A percentile compares a stretch with the other conserved stretches of the same genome.
phyloP scores from a whole-genome alignment of 2,888 invertebrate genomes.

The Drosophila testacea region DNA sequence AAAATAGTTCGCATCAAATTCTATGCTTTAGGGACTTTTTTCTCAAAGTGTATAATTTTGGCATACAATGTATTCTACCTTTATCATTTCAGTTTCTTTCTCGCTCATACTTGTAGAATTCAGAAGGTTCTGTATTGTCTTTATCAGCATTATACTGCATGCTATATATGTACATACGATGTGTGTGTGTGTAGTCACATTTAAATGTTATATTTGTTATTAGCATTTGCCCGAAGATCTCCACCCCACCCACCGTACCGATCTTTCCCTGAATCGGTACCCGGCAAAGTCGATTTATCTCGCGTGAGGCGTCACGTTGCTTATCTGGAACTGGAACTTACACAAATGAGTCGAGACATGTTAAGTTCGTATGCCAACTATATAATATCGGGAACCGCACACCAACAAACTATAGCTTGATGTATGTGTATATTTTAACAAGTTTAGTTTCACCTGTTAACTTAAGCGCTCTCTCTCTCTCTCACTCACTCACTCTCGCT shows the following conservation, averaged over 20 bases:
- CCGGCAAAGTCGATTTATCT: conserved; percentile 55
- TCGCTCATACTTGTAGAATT: conserved; percentile 6
- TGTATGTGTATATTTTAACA: conserved; percentile 19
- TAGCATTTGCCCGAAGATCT: conserved; percentile 17
- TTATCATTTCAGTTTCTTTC: background rate
- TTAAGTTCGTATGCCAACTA: conserved; percentile 23
- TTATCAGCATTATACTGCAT: conserved; percentile 35
- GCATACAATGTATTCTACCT: background rate
- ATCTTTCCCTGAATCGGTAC: background rate
- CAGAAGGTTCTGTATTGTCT: background rate
- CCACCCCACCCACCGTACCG: background rate
- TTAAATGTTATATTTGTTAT: conserved; percentile 49
- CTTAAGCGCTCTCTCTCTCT: conserved; percentile 7
- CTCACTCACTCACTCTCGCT: too few relatives aligned
- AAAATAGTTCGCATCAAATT: background rate
- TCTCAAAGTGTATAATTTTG: background rate
- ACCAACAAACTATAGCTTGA: conserved; percentile 26
- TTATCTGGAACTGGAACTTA: conserved; percentile 58
- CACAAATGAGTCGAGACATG: conserved; percentile 37
- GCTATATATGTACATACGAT: conserved; percentile 1
- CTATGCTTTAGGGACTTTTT: background rate
- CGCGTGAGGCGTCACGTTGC: conserved; percentile 78
- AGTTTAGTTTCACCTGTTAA: conserved; percentile 50
- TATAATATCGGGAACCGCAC: conserved; percentile 30
- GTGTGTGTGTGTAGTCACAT: conserved; percentile 33